Evolutionary conservation across 2,888 invertebrate species (phyloP).

Genomic region (Cephus runcator): DNA sequence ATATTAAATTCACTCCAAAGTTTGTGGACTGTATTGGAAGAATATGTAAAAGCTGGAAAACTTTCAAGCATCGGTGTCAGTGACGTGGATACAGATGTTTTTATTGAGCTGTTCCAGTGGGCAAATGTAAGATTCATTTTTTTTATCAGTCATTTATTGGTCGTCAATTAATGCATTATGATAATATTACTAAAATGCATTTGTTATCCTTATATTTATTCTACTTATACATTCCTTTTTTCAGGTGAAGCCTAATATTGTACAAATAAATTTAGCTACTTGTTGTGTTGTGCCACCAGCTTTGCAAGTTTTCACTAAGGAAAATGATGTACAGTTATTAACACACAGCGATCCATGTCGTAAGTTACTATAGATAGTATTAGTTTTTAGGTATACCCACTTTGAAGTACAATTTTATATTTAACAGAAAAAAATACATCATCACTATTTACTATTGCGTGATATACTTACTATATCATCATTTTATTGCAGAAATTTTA

Average conservation of each 20-base stretch:
- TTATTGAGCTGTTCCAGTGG: constrained; percentile 80
- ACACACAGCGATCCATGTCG: constrained; percentile 96
- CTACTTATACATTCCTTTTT: constrained; percentile 27
- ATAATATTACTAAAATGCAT: constrained; percentile 1
- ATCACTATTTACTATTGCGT: constrained; percentile 9
- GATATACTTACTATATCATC: constrained; percentile 5
- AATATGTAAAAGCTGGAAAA: constrained; percentile 73
- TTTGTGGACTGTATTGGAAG: constrained; percentile 83
- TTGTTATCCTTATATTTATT: neutral
- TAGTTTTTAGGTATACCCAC: constrained; percentile 12
- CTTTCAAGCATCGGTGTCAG: constrained; percentile 81
- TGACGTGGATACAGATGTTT: constrained; percentile 86
- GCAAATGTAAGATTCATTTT: constrained; percentile 68
- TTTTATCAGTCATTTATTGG: neutral
- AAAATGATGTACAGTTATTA: constrained; percentile 90
- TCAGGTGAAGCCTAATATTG: constrained; percentile 83
- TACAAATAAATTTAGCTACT: constrained; percentile 91
- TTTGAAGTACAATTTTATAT: neutral
- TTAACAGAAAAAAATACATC: constrained; percentile 11
- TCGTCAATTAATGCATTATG: constrained; percentile 3
- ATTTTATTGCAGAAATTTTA: constrained; percentile 67
- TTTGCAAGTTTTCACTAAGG: constrained; percentile 88
- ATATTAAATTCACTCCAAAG: constrained; percentile 69
- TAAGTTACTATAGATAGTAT: constrained; percentile 60
- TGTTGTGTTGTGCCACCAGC: constrained; percentile 95